Conservation (phyloP, 2,797 vertebrate genomes). For the Protosalanx chinensis region DNA sequence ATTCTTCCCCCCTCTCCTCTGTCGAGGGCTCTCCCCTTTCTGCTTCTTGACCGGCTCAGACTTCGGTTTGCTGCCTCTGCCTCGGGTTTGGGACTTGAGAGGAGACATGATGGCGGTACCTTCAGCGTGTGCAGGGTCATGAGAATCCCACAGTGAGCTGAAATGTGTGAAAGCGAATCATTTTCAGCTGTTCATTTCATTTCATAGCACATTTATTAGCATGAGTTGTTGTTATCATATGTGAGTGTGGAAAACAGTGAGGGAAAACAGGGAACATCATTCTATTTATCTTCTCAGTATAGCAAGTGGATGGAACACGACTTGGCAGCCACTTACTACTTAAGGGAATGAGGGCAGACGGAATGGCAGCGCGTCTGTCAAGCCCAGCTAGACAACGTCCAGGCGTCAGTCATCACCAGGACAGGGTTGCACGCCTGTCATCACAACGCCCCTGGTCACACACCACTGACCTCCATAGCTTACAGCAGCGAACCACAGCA, state of each 20-base stretch:
- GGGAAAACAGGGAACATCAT: too few species aligned
- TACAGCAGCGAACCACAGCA: background rate
- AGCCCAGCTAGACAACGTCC: constrained; percentile 41
- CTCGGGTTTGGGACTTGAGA: constrained; percentile 49
- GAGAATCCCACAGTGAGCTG: constrained; percentile 42
- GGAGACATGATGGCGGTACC: constrained; percentile 55
- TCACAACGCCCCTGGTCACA: constrained; percentile 23
- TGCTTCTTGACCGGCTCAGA: constrained; percentile 34
- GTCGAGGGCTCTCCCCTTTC: constrained; percentile 33
- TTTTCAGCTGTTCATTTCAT: background rate
- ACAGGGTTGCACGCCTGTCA: constrained; percentile 50
- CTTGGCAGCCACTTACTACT: constrained; percentile 12
- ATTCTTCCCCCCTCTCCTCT: constrained; percentile 38
- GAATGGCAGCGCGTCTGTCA: constrained; percentile 42
- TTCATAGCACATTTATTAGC: too few species aligned
- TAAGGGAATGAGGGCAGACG: constrained; percentile 11
- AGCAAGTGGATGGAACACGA: background rate
- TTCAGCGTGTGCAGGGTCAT: constrained; percentile 29
- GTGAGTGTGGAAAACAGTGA: too few species aligned
- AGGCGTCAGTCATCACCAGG: constrained; percentile 48
- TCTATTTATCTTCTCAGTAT: too few species aligned
- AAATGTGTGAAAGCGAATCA: constrained; percentile 14
- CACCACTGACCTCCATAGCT: constrained; percentile 11
- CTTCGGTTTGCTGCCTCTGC: constrained; percentile 42
- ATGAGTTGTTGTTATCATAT: too few species aligned